These are phyloP conservation scores for Chydorus sphaericus DNA, from an alignment of 2,888 invertebrate genomes.

Conservation along the genomic window DNA sequence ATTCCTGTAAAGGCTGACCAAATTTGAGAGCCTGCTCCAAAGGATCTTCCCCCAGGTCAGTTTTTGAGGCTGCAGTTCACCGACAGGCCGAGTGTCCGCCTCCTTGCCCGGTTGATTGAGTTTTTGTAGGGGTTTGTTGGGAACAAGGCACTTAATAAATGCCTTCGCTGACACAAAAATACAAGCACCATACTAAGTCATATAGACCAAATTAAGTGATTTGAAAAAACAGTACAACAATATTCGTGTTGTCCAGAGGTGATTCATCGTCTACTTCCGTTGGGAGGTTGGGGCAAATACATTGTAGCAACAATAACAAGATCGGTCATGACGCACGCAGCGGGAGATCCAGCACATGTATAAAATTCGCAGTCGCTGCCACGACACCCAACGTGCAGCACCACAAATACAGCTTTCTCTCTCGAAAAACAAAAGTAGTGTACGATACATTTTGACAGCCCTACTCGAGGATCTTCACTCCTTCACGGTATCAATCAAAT, in stretches of 20 bases:
- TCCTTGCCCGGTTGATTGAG: constrained; percentile 48
- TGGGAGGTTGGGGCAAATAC: too few relatives aligned
- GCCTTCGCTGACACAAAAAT: too few relatives aligned
- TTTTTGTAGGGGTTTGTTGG: constrained; percentile 17
- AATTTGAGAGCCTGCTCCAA: constrained; percentile 92
- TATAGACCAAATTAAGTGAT: too few relatives aligned
- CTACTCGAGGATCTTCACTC: background rate
- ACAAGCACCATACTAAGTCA: too few relatives aligned
- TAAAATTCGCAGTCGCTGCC: constrained; percentile 4
- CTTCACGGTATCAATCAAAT: background rate
- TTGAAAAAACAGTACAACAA: too few relatives aligned
- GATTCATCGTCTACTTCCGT: too few relatives aligned
- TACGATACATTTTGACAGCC: background rate
- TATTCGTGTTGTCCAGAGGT: too few relatives aligned
- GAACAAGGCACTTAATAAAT: too few relatives aligned
- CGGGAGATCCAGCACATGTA: too few relatives aligned
- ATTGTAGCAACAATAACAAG: too few relatives aligned
- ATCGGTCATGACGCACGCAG: too few relatives aligned
- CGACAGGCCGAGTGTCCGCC: constrained; percentile 81
- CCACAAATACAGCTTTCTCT: background rate
- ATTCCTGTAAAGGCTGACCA: constrained; percentile 74
- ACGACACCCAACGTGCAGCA: background rate
- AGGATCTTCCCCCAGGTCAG: constrained; percentile 81
- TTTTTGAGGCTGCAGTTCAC: constrained; percentile 88
- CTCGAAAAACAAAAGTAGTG: background rate